Evolutionary conservation across 1,140 invertebrate species (phyloP).

Genomic region (Calliphora vicina): DNA sequence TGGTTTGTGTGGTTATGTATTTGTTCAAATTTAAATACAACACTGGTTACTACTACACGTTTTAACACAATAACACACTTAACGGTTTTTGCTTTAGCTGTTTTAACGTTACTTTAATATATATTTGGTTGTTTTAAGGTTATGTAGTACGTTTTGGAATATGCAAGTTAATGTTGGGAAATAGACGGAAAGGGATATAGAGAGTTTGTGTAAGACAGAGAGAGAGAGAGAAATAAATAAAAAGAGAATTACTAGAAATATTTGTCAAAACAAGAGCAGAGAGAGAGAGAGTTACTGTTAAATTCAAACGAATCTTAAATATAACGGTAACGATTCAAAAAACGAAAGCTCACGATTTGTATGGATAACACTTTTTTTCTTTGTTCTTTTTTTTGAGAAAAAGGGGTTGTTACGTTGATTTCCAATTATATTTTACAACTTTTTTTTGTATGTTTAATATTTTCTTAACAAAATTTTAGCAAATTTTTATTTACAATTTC

Average conservation of each 20-base stretch:
- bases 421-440: constrained; percentile 17
- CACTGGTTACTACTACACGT: background rate
- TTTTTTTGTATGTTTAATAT: background rate
- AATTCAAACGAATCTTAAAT: background rate
- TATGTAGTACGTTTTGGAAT: background rate
- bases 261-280: background rate
- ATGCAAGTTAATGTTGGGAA: background rate
- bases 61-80: constrained; percentile 27
- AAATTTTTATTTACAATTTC: too few species aligned
- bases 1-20: constrained; percentile 19
- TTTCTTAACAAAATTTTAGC: background rate
- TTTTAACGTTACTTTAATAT: constrained; percentile 1
- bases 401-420: constrained; percentile 32
- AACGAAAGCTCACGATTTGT: constrained; percentile 29
- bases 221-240: background rate
- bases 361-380: constrained; percentile 28
- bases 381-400: background rate
- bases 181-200: background rate
- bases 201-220: constrained; percentile 4
- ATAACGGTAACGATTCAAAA: constrained; percentile 15
- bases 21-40: background rate
- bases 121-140: constrained; percentile 7
- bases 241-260: background rate
- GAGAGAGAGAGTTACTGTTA: too few species aligned
- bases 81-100: constrained; percentile 6